Evolutionary conservation across 1,140 invertebrate species (phyloP).

Genomic region (Tetranychus cinnabarinus): DNA sequence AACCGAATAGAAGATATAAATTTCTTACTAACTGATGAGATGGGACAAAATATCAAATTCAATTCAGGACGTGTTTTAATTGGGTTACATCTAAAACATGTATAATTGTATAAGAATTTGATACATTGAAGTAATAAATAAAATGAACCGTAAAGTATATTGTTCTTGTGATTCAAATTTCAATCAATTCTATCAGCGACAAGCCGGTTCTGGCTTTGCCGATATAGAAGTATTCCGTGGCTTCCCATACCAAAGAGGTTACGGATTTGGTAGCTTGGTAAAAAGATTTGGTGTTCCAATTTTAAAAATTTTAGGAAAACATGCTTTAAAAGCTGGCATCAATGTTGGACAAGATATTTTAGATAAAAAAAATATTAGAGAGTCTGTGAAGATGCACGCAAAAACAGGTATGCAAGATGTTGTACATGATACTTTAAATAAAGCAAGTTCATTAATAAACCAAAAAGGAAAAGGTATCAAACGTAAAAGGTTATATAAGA

Average conservation of each 20-base stretch:
- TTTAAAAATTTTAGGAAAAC: neutral
- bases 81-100: neutral
- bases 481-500: neutral
- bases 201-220: neutral
- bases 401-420: neutral
- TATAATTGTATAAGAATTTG: neutral
- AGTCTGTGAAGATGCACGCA: neutral
- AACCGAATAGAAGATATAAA: neutral
- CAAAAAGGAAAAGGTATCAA: neutral
- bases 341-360: neutral
- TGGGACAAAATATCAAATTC: neutral
- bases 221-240: neutral
- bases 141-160: neutral
- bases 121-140: neutral
- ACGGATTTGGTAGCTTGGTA: neutral
- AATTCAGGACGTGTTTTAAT: neutral
- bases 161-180: neutral
- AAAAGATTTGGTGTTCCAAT: neutral
- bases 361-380: neutral
- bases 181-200: neutral
- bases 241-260: neutral
- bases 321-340: neutral
- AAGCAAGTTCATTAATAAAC: neutral
- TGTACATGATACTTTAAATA: neutral
- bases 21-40: neutral